Base-by-base conservation (phyloP, 2,888 invertebrate species). In the Nemotelus pantherinus region DNA sequence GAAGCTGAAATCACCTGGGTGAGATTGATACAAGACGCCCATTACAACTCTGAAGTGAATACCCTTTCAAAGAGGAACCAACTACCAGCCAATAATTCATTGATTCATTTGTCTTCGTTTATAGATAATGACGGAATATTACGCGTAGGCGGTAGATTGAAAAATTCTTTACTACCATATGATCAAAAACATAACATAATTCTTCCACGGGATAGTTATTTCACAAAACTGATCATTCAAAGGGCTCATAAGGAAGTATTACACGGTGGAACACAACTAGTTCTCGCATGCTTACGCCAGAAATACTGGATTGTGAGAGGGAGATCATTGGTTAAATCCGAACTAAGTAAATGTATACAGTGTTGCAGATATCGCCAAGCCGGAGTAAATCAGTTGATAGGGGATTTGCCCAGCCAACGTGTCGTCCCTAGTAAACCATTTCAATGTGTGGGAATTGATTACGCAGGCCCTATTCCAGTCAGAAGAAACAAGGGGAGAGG, bases 391-490 rank as follows among this genome's bases (percentile, higher is more conserved):
- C 25, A 25, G 25, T 25, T 25, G 25, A 25, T 25, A 1, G 25
- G 25, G 25, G 25, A 25, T 25, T 25, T 25, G 25, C 75, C 75
- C 7, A 43, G 41, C 2, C 2, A 6, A 9, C 65, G 2, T 1
- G 39, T 2, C 39, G 58, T n/a, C 9, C 58, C 58, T 5, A 25
- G 10, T 1, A 58, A n/a, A 58, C 58, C 65, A 1, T 76, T 76
- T 41, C 39, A 10, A 41, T 10, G 43, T n/a, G 43, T 43, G 3
- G 75, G 75, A 9, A 55, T 76, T 39, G 64, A 76, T 55, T 76
- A 50, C 25, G 75, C 75, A 1, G 75, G 75, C 9, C 75, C 75
- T 2, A 1, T 25, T 25, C 25, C 25, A 25, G 25, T 25, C 25
- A 25, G 25, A 25, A 25, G 25, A 25, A 25, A 25, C 9, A 43